phyloP scores from a whole-genome alignment of 2,113 vertebrate genomes.

The Machaerirhynchus nigripectus region DNA sequence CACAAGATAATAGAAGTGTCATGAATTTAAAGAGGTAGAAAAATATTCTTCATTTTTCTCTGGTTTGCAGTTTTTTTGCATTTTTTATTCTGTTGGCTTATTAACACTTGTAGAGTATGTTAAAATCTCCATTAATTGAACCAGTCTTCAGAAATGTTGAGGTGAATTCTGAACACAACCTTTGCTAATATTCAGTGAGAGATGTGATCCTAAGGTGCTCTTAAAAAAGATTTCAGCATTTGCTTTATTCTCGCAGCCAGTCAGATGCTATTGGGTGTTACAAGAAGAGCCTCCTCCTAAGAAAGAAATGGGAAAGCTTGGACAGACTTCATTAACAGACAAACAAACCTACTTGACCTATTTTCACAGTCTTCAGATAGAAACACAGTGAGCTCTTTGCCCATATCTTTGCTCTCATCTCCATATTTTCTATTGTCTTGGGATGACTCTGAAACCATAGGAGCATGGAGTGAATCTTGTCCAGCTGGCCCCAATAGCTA shows the following conservation, averaged over 20 bases:
- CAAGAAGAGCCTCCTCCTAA: neutral
- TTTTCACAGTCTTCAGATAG: slow-evolving; percentile 34
- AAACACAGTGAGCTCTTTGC: slow-evolving; percentile 3
- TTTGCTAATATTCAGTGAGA: neutral
- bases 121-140: neutral
- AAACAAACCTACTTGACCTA: slow-evolving; percentile 28
- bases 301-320: neutral
- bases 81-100: neutral
- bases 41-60: neutral
- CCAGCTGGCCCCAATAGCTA: slow-evolving; percentile 20
- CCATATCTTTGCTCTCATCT: slow-evolving; percentile 20
- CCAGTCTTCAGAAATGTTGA: neutral
- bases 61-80: neutral
- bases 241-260: neutral
- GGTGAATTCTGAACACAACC: neutral
- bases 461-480: neutral
- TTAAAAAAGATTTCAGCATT: neutral
- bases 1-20: neutral
- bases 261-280: neutral
- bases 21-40: neutral
- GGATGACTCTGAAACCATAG: slow-evolving; percentile 21
- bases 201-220: neutral
- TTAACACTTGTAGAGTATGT: neutral
- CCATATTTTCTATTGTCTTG: slow-evolving; percentile 14
- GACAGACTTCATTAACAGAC: slow-evolving; percentile 1